Conservation (phyloP, 1,140 invertebrate genomes). For the Tetragnatha versicolor region DNA sequence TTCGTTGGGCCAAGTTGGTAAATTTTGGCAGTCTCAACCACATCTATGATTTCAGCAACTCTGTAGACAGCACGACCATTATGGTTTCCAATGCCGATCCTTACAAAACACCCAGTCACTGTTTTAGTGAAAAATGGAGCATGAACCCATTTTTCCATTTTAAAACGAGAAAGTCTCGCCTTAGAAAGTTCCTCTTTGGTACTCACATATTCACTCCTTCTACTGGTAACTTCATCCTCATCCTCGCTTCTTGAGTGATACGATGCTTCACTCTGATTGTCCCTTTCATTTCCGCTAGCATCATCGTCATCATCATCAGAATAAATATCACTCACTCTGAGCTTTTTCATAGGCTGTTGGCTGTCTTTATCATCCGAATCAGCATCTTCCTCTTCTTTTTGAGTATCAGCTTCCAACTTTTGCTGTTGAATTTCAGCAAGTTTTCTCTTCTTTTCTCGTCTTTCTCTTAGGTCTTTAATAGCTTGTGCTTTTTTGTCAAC, state of each 20-base stretch:
- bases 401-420: constrained; percentile 65
- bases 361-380: constrained; percentile 63
- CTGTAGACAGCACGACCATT: constrained; percentile 88
- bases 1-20: constrained; percentile 89
- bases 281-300: constrained; percentile 62
- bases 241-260: constrained; percentile 56
- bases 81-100: constrained; percentile 94
- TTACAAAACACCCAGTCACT: constrained; percentile 91
- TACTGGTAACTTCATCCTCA: constrained; percentile 47
- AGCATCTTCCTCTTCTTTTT: constrained; percentile 69
- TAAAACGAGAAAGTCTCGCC: constrained; percentile 87
- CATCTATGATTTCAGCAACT: constrained; percentile 92
- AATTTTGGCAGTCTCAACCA: constrained; percentile 94
- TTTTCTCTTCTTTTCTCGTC: constrained; percentile 79
- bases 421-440: constrained; percentile 63
- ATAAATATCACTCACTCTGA: constrained; percentile 94
- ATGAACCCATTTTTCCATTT: constrained; percentile 94
- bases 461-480: constrained; percentile 88
- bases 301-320: constrained; percentile 80
- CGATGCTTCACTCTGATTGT: constrained; percentile 58
- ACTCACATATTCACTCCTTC: constrained; percentile 68
- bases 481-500: constrained; percentile 89
- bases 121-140: constrained; percentile 92
- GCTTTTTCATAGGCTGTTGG: constrained; percentile 67
- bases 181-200: constrained; percentile 85